phyloP scores from a whole-genome alignment of 1,140 invertebrate species.

The Macrostomum lignano region DNA sequence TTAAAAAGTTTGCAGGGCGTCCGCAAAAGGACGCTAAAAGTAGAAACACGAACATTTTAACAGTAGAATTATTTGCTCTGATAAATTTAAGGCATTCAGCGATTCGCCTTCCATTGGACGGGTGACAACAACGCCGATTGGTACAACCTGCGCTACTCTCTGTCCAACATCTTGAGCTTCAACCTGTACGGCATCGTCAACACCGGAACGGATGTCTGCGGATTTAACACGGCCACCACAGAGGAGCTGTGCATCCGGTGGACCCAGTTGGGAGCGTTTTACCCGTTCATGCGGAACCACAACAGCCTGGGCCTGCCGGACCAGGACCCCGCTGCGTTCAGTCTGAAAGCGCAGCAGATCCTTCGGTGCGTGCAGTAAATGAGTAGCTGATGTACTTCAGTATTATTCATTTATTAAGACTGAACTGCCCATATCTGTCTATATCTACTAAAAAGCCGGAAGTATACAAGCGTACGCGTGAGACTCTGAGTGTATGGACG shows the following conservation, averaged over 20 bases:
- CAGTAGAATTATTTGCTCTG: too few relatives aligned
- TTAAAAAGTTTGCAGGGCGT: too few relatives aligned
- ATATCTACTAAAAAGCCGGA: too few relatives aligned
- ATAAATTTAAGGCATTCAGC: too few relatives aligned
- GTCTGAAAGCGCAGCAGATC: conserved; percentile 6
- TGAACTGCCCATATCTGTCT: too few relatives aligned
- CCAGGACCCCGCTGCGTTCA: conserved; percentile 15
- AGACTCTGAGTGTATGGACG: too few relatives aligned
- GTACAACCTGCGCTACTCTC: conserved; percentile 19
- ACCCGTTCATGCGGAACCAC: conserved; percentile 26
- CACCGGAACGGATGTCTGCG: conserved; percentile 65
- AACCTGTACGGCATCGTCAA: conserved; percentile 36
- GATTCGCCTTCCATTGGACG: conserved; percentile 61
- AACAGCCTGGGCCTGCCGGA: conserved; percentile 10
- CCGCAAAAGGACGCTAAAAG: too few relatives aligned
- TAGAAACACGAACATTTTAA: too few relatives aligned
- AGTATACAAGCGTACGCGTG: too few relatives aligned
- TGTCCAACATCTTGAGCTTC: conserved; percentile 19
- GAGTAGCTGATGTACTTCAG: too few relatives aligned
- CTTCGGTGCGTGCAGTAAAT: too few relatives aligned
- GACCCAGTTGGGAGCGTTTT: conserved; percentile 33
- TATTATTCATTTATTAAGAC: too few relatives aligned
- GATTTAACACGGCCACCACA: conserved; percentile 48
- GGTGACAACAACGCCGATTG: conserved; percentile 31
- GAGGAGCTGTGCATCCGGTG: conserved; percentile 31